phyloP scores from a whole-genome alignment of 2,888 invertebrate species.

The Drosophila glabriapex region DNA sequence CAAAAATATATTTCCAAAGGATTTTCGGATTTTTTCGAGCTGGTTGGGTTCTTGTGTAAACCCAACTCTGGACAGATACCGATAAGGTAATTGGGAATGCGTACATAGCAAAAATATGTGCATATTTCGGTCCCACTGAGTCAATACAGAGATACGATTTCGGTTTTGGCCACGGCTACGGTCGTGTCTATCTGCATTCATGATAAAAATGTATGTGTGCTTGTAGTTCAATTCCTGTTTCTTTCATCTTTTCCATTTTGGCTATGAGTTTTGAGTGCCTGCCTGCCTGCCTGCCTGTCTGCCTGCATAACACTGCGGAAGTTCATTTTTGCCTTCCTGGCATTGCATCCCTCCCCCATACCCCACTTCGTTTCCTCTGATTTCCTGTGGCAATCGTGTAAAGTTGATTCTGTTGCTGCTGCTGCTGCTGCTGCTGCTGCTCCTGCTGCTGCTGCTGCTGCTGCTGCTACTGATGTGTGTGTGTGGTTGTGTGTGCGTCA shows the following conservation, averaged over 20 bases:
- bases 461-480: background rate
- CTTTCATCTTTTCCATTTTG: conserved; percentile 17
- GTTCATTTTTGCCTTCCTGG: conserved; percentile 17
- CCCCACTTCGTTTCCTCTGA: conserved; percentile 28
- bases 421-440: background rate
- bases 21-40: background rate
- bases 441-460: background rate
- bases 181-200: conserved; percentile 38
- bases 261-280: conserved; percentile 17
- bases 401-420: conserved; percentile 31
- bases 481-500: conserved; percentile 10
- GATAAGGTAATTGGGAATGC: conserved; percentile 23
- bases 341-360: background rate
- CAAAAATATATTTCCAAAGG: background rate
- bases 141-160: background rate
- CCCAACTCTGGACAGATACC: background rate
- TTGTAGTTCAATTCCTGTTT: conserved; percentile 40
- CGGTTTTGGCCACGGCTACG: background rate
- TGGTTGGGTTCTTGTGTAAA: background rate
- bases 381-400: conserved; percentile 39
- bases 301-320: conserved; percentile 26
- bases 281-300: background rate
- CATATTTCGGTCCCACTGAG: conserved; percentile 24
- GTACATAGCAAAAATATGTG: background rate
- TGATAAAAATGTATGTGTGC: conserved; percentile 45